A percentile compares a stretch with the other conserved stretches of the same genome.
Evolutionary conservation across 2,113 vertebrate species (phyloP).

Genomic region (Calidris pygmaea): DNA sequence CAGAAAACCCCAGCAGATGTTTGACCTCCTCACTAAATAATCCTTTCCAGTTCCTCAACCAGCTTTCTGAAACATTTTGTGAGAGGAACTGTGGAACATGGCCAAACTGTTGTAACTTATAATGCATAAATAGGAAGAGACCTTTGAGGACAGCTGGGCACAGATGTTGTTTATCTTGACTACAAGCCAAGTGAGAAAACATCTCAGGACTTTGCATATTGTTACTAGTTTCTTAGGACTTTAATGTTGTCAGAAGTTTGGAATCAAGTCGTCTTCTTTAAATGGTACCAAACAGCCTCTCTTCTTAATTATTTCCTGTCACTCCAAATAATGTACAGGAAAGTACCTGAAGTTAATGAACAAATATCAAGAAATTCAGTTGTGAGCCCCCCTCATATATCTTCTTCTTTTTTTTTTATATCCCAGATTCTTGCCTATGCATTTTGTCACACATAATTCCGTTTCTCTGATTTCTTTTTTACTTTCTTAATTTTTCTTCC

Average conservation of each 20-base stretch:
- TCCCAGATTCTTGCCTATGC: no score
- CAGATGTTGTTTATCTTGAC: constrained; percentile 52
- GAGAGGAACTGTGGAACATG: constrained; percentile 33
- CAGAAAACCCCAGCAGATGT: background rate
- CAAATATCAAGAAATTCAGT: background rate
- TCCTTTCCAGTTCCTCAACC: constrained; percentile 12
- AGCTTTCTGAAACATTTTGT: background rate
- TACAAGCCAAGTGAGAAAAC: constrained; percentile 47
- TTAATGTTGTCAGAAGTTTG: background rate
- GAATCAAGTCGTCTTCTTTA: background rate
- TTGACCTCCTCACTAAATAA: background rate
- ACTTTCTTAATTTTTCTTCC: background rate
- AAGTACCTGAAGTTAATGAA: background rate
- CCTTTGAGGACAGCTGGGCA: constrained; percentile 19
- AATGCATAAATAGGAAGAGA: constrained; percentile 15
- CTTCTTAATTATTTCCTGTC: background rate
- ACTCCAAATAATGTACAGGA: background rate
- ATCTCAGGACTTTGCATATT: background rate
- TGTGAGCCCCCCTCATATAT: background rate
- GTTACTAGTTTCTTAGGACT: background rate
- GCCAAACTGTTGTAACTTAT: constrained; percentile 11
- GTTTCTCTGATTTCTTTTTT: background rate
- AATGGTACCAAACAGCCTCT: background rate
- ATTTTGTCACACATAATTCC: background rate
- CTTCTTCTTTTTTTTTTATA: background rate